Conservation (phyloP, 2,797 vertebrate species). For the Pseudomugil gertrudae region DNA sequence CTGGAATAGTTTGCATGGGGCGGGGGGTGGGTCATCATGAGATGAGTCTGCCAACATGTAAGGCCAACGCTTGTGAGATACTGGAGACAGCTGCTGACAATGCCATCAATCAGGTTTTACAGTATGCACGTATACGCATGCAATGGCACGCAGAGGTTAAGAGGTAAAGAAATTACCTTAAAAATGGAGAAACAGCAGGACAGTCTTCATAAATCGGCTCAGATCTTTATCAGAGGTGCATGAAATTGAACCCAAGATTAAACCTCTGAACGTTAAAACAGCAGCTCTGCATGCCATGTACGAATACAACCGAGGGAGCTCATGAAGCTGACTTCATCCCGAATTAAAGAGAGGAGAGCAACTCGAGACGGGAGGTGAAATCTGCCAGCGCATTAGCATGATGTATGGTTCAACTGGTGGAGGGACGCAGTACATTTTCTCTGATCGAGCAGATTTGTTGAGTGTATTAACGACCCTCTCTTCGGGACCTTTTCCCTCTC, state of each 20-base stretch:
- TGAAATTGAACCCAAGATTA: neutral
- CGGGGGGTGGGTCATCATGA: slow-evolving; percentile 45
- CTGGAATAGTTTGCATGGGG: slow-evolving; percentile 47
- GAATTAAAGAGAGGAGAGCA: slow-evolving; percentile 49
- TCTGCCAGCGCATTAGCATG: slow-evolving; percentile 68
- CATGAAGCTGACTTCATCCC: slow-evolving; percentile 38
- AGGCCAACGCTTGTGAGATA: slow-evolving; percentile 40
- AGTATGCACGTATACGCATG: neutral
- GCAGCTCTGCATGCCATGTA: slow-evolving; percentile 7
- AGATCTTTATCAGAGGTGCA: neutral
- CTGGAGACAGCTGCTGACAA: slow-evolving; percentile 34
- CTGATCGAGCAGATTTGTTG: slow-evolving; percentile 73
- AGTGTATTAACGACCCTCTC: slow-evolving; percentile 78
- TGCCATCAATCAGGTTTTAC: slow-evolving; percentile 5
- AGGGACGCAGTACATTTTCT: slow-evolving; percentile 61
- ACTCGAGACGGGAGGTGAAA: slow-evolving; percentile 57
- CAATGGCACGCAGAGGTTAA: neutral
- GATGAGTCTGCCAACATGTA: slow-evolving; percentile 50
- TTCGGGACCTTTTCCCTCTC: slow-evolving; percentile 70
- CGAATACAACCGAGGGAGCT: slow-evolving; percentile 13
- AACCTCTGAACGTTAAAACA: slow-evolving; percentile 5
- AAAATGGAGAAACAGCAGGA: neutral
- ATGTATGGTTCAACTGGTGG: slow-evolving; percentile 64
- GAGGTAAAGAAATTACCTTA: neutral
- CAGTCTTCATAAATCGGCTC: neutral